phyloP scores from a whole-genome alignment of 2,888 invertebrate genomes.

The Epinotia brunnichana region DNA sequence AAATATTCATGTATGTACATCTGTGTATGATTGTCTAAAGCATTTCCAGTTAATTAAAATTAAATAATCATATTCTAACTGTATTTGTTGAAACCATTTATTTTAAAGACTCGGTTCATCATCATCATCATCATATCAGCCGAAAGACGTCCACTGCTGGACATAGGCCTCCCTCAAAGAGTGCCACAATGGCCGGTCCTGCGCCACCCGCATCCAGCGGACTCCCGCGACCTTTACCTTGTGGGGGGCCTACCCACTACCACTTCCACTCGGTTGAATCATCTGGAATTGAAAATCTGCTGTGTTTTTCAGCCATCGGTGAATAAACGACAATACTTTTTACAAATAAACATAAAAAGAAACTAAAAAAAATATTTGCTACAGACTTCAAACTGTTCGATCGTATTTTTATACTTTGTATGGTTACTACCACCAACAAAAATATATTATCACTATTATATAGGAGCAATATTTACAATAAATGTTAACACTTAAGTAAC shows the following conservation, averaged over 20 bases:
- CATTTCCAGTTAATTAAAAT: constrained; percentile 6
- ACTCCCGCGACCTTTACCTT: too few species aligned
- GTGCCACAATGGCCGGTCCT: too few species aligned
- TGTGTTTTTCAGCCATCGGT: background rate
- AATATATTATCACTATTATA: constrained; percentile 17
- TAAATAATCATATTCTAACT: background rate
- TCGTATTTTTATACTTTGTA: constrained; percentile 1
- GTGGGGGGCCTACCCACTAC: too few species aligned
- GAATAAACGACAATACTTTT: background rate
- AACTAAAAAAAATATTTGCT: background rate
- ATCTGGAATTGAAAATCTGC: background rate
- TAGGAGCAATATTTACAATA: constrained; percentile 36
- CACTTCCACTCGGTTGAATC: background rate
- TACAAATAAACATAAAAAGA: background rate
- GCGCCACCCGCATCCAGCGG: too few species aligned
- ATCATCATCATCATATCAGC: too few species aligned
- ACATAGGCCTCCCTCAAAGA: too few species aligned
- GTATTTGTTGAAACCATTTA: background rate
- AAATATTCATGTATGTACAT: constrained; percentile 27
- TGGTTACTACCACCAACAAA: constrained; percentile 5
- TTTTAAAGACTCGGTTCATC: too few species aligned
- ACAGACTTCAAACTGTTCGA: background rate
- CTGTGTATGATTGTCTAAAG: constrained; percentile 16
- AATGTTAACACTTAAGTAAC: constrained; percentile 40
- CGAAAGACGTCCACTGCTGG: too few species aligned